A percentile compares a stretch with the other conserved stretches of the same genome.
These are phyloP conservation scores for Polydesmus complanatus DNA, from an alignment of 2,888 invertebrate species.

Conservation along the genomic window DNA sequence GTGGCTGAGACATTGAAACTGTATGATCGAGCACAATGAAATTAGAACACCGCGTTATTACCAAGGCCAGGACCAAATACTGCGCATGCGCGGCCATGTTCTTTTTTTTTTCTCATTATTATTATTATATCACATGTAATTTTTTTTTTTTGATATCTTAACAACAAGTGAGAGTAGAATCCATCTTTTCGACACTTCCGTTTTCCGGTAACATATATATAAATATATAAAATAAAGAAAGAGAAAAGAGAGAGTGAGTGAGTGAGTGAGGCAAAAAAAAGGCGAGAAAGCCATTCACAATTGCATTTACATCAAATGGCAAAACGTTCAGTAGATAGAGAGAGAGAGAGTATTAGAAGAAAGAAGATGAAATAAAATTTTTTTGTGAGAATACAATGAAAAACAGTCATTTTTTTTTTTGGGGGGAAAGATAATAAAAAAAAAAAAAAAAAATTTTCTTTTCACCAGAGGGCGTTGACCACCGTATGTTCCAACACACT, in stretches of 20 bases:
- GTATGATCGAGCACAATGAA: neutral
- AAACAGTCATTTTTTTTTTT: too few species aligned
- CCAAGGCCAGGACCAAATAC: neutral
- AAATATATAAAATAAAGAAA: neutral
- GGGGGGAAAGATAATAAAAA: too few species aligned
- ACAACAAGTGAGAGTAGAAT: neutral
- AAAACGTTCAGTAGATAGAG: too few species aligned
- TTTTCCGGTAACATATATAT: neutral
- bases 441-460: too few species aligned
- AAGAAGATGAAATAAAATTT: too few species aligned
- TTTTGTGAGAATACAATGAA: too few species aligned
- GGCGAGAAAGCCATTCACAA: neutral
- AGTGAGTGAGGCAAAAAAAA: neutral
- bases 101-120: neutral
- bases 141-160: neutral
- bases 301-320: too few species aligned
- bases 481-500: too few species aligned
- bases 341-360: too few species aligned
- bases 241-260: neutral
- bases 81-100: neutral
- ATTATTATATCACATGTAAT: too few species aligned
- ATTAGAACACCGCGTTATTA: neutral
- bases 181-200: neutral
- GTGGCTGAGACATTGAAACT: conserved; percentile 8
- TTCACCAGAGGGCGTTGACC: too few species aligned